Evolutionary conservation across 2,797 vertebrate genomes (phyloP), one percentile per base, ranked within the genome.

Genomic region (Oophaga sylvatica): DNA sequence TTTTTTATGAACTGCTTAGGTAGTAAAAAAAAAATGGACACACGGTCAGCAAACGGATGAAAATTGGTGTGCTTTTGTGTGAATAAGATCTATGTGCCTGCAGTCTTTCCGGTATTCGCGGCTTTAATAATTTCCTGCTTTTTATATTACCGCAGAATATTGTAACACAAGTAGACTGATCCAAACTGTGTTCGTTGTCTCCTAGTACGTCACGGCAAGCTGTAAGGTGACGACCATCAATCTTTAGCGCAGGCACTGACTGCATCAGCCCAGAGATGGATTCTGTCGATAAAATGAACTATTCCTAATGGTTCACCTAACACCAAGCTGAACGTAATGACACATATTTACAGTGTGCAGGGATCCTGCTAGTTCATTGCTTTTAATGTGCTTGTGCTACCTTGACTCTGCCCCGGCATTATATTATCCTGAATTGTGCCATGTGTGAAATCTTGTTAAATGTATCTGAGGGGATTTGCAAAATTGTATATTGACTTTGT

Each of bases 381-480:
- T 67, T 85, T 77, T 78, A 65, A 77, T 83, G 56, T 59, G 70
- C 56, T 15, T 57, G 56, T 84, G 57, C 56, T 84, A 84, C 83
- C 83, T 76, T 76, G 59, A 60, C 63, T 84, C 59, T 26, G 57
- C 83, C 48, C 22, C 0, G 59, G n/a, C 60, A 22, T 77, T 79
- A 79, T 56, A 60, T 53, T 80, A 77, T 68, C 53, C 53, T 80
- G 77, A 22, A 59, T 63, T 70, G 62, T 79, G 62, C 84, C 84
- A 85, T 86, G 84, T 86, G 76, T 80, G 29, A 56, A 79, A 78
- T 79, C 84, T 57, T 68, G 63, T 80, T 57, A 68, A 79, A 86
- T 60, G 62, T 26, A 70, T 80, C 76, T 86, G 67, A 41, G 70
- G 84, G 84, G 63, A 86, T 68, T 71, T 86, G 68, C 22, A 26